Base-by-base conservation (phyloP, 2,888 invertebrate species). In the Cordylochernes scorpioides region DNA sequence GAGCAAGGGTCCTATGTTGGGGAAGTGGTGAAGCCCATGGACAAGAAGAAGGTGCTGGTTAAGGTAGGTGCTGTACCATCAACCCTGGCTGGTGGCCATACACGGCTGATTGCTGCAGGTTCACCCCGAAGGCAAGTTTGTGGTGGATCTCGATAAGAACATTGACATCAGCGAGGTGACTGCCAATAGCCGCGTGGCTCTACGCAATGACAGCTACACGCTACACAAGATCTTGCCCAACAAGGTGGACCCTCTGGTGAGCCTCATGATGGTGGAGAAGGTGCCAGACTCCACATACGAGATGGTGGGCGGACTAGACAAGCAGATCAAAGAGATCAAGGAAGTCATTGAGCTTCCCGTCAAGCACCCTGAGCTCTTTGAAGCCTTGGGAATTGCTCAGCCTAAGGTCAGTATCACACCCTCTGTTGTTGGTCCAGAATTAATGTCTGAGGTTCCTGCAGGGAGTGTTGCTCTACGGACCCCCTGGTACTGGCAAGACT, bases 191-290 rank as follows among this genome's bases (percentile, higher is more conserved):
- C 66, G 97, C 45, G 97, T 97, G 13, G 97, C 97, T 5, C 63
- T 97, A 19, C 68, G 94, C 31, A 97, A 97, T 51, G 97, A 97
- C 56, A 88, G 88, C 53, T 97, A 97, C 50, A 88, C 88, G 0
- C 62, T 97, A 22, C 97, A 99, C 53, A 97, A 97, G 61, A 88
- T 97, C 43, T 60, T 99, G 15, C 97, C 97, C 0, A 97, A 94
- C 56, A 41, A 64, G 64, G 88, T 97, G 3, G 97, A 97, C 61
- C 97, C 97, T 1, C 60, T 97, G 33, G 97, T 97, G 1, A 91
- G 91, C 1, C 66, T 99, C 36, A 97, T 97, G 97, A 97, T 99
- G 97, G 97, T 97, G 0, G 97, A 99, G 53, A 97, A 97, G 55
- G 97, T 97, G 3, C 97, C 97, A 0, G 97, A 97, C 54, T 94